These are phyloP conservation scores for Zaprionus ghesquierei DNA, from an alignment of 1,140 invertebrate species.

Conservation along the genomic window DNA sequence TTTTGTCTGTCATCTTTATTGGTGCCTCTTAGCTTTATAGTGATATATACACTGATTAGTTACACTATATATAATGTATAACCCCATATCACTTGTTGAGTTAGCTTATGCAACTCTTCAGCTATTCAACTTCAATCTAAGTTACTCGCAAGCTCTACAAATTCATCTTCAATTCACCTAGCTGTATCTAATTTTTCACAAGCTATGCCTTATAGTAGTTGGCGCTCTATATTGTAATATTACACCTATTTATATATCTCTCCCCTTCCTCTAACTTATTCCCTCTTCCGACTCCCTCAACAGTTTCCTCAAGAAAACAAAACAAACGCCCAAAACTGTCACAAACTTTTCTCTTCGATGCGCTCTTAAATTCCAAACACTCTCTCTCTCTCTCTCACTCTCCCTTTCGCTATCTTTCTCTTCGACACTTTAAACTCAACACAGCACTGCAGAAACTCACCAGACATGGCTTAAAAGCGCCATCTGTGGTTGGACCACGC, in stretches of 20 bases:
- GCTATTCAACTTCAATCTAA: too few species aligned
- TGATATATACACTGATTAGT: too few species aligned
- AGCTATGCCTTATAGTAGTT: too few species aligned
- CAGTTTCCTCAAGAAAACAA: background rate
- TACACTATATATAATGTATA: too few species aligned
- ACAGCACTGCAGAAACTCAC: background rate
- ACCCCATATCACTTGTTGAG: background rate
- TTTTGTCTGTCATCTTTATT: too few species aligned
- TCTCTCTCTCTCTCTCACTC: background rate
- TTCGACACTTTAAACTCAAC: background rate
- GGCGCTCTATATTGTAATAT: background rate
- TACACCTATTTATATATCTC: background rate
- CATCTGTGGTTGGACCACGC: background rate
- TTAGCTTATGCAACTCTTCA: background rate
- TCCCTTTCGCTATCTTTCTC: background rate
- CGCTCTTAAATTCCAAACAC: background rate
- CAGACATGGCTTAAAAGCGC: background rate
- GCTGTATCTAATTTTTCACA: too few species aligned
- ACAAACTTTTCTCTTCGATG: background rate
- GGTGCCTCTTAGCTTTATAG: too few species aligned
- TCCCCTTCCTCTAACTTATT: background rate
- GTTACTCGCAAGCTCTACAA: too few species aligned
- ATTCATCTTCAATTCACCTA: background rate
- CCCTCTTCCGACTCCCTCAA: background rate
- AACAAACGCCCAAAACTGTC: background rate